Conservation (phyloP, 2,888 invertebrate genomes). For the Incurvaria masculella region DNA sequence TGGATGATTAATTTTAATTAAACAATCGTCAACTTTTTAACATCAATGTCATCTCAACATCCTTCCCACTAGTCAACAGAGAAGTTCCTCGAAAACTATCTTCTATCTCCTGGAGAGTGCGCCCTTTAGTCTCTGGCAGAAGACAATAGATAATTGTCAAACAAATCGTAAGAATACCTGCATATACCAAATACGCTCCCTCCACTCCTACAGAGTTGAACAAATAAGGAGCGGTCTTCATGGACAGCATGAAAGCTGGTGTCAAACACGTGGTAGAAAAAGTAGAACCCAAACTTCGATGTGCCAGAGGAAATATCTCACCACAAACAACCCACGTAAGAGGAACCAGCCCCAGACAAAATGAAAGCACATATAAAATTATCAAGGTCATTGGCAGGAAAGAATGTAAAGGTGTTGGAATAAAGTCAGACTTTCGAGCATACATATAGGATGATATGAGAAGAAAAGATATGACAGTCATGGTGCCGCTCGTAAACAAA, state of each 20-base stretch:
- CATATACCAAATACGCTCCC: constrained; percentile 45
- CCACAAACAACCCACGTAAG: constrained; percentile 51
- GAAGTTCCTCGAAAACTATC: constrained; percentile 43
- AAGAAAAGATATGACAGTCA: constrained; percentile 37
- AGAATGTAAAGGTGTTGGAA: constrained; percentile 33
- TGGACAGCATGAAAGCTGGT: constrained; percentile 42
- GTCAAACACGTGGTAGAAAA: constrained; percentile 45
- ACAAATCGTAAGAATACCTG: constrained; percentile 34
- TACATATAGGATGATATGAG: constrained; percentile 41
- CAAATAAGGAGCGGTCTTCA: constrained; percentile 49
- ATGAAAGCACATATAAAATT: constrained; percentile 39
- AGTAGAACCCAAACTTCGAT: constrained; percentile 45
- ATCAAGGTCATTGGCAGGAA: constrained; percentile 39
- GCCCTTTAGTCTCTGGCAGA: constrained; percentile 46
- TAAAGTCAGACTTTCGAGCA: constrained; percentile 31
- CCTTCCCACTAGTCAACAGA: constrained; percentile 22
- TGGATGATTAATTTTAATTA: too few relatives aligned
- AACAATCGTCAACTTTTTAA: neutral
- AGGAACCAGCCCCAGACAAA: constrained; percentile 44
- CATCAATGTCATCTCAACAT: constrained; percentile 40
- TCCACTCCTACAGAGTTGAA: constrained; percentile 44
- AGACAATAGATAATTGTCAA: constrained; percentile 34
- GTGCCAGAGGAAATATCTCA: constrained; percentile 46
- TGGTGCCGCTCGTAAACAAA: constrained; percentile 37
- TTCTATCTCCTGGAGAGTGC: constrained; percentile 46